These are phyloP conservation scores for Sula dactylatra DNA, from an alignment of 2,113 vertebrate species.

Conservation along the genomic window DNA sequence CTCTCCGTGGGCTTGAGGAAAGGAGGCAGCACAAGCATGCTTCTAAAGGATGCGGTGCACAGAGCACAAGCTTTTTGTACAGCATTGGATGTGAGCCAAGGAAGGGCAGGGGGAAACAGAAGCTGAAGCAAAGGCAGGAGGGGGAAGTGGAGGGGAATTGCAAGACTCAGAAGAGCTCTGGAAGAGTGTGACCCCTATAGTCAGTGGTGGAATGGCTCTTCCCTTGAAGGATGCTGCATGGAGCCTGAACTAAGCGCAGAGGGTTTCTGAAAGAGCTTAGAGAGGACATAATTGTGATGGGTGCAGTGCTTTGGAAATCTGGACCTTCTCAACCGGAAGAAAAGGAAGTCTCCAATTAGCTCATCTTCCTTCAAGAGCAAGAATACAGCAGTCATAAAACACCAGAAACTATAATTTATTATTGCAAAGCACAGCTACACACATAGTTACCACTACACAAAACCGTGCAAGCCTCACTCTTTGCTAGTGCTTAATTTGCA, in stretches of 20 bases:
- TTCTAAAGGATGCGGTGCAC: neutral
- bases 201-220: neutral
- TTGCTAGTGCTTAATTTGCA: neutral
- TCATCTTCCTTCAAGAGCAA: neutral
- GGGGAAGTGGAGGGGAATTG: neutral
- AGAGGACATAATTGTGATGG: neutral
- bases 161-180: neutral
- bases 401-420: neutral
- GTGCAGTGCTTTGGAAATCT: neutral
- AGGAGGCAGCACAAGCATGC: neutral
- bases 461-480: neutral
- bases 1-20: neutral
- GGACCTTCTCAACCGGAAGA: neutral
- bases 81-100: neutral
- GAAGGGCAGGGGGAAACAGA: neutral
- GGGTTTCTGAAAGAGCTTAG: neutral
- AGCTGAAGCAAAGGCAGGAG: neutral
- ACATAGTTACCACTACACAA: neutral
- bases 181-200: neutral
- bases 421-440: neutral
- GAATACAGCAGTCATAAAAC: neutral
- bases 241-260: neutral
- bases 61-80: fast-evolving
- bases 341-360: neutral
- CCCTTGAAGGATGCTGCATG: neutral